These are phyloP conservation scores for Axea sp. DNA, from an alignment of 2,888 invertebrate species.

Conservation along the genomic window DNA sequence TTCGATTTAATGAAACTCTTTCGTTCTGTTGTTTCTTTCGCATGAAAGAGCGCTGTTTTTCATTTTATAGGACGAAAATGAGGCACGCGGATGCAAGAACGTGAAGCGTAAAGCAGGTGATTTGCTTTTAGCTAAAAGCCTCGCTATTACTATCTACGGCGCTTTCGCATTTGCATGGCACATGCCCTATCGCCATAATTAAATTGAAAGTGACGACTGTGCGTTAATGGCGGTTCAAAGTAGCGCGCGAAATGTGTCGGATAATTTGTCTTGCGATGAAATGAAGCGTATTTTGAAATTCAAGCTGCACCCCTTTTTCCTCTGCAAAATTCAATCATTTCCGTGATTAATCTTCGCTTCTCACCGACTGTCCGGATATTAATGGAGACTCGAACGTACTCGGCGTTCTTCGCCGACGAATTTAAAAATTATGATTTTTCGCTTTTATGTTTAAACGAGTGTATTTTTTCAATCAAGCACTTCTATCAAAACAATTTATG, in stretches of 20 bases:
- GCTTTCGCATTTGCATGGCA: conserved; percentile 59
- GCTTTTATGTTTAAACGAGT: background rate
- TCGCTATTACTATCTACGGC: conserved; percentile 58
- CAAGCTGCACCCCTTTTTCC: conserved; percentile 37
- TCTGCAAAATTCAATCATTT: conserved; percentile 44
- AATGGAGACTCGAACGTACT: conserved; percentile 9
- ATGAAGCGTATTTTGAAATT: conserved; percentile 53
- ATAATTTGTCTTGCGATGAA: conserved; percentile 60
- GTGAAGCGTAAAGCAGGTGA: conserved; percentile 59
- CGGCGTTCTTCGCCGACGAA: background rate
- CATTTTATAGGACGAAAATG: conserved; percentile 49
- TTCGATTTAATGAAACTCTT: conserved; percentile 27
- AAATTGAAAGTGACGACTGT: conserved; percentile 61
- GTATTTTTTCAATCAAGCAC: background rate
- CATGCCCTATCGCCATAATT: conserved; percentile 60
- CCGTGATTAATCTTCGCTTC: conserved; percentile 51
- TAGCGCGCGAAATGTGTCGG: conserved; percentile 58
- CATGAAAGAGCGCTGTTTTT: conserved; percentile 38
- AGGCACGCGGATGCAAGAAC: conserved; percentile 55
- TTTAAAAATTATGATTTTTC: background rate
- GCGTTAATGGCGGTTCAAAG: conserved; percentile 60
- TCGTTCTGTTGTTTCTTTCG: conserved; percentile 24
- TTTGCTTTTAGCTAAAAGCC: conserved; percentile 61
- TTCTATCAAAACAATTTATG: too few species aligned
- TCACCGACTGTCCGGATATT: conserved; percentile 17